A percentile compares a stretch with the other conserved stretches of the same genome.
Evolutionary conservation across 2,888 invertebrate species (phyloP).

Genomic region (Ornithoptera alexandrae): DNA sequence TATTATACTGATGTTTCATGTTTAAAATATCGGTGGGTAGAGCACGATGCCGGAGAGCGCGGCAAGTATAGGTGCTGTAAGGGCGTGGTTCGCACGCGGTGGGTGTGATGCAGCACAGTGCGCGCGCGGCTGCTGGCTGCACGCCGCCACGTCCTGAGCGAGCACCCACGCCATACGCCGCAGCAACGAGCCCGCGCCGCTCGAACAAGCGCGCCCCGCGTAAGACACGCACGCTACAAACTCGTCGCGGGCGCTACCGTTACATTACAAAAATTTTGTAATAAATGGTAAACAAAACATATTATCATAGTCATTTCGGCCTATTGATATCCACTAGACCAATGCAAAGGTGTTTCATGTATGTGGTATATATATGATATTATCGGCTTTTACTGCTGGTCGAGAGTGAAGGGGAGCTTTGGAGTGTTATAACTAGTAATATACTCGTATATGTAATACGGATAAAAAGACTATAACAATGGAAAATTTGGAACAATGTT

Average conservation of each 20-base stretch:
- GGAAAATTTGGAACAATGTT: too few relatives aligned
- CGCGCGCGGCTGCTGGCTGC: constrained; percentile 56
- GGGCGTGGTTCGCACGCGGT: constrained; percentile 30
- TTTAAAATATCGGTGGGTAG: constrained; percentile 39
- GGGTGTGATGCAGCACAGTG: constrained; percentile 55
- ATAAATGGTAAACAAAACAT: too few relatives aligned
- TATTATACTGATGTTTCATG: neutral
- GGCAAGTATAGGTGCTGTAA: constrained; percentile 53
- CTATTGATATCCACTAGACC: too few relatives aligned
- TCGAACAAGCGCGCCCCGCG: constrained; percentile 59
- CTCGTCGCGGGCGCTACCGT: constrained; percentile 60
- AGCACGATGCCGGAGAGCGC: constrained; percentile 53
- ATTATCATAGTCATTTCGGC: too few relatives aligned
- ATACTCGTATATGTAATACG: too few relatives aligned
- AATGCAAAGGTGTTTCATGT: too few relatives aligned
- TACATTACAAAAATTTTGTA: too few relatives aligned
- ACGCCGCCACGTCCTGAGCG: constrained; percentile 68
- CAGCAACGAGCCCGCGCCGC: constrained; percentile 54
- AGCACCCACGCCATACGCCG: constrained; percentile 70
- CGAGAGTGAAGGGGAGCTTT: too few relatives aligned
- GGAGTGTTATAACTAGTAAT: too few relatives aligned
- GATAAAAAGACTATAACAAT: too few relatives aligned
- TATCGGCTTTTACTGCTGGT: too few relatives aligned
- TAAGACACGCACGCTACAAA: constrained; percentile 63
- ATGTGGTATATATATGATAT: too few relatives aligned